phyloP scores from a whole-genome alignment of 2,797 vertebrate genomes.

The Pseudochirops corinnae region DNA sequence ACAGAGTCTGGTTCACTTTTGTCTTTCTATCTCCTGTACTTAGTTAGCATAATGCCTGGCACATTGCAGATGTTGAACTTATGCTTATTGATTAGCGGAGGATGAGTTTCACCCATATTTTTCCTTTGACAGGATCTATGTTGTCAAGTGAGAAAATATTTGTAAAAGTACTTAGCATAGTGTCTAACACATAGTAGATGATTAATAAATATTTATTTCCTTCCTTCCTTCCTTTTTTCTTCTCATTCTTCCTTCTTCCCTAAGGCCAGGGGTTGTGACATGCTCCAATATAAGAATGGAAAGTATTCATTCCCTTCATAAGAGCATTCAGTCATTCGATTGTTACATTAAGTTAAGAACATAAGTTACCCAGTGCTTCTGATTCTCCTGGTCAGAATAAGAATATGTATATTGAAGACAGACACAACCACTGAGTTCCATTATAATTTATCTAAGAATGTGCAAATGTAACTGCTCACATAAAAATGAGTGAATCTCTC shows the following conservation, averaged over 20 bases:
- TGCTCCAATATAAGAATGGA: neutral
- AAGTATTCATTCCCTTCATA: slow-evolving; percentile 13
- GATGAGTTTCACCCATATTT: neutral
- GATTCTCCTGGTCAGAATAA: neutral
- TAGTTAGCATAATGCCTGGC: neutral
- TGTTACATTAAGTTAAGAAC: neutral
- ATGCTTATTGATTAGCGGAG: neutral
- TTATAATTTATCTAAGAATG: slow-evolving; percentile 39
- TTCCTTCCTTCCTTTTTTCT: too few relatives aligned
- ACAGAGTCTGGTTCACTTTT: neutral
- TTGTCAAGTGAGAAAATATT: neutral
- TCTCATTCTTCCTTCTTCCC: neutral
- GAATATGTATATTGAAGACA: neutral
- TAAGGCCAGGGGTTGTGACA: neutral
- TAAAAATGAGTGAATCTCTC: neutral
- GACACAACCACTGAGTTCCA: neutral
- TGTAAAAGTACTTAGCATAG: neutral
- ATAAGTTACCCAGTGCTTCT: neutral
- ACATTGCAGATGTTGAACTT: neutral
- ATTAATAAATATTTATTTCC: neutral
- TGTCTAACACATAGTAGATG: neutral
- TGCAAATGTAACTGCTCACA: neutral
- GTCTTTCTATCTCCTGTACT: neutral
- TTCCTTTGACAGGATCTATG: neutral
- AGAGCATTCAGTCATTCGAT: neutral